Base-by-base conservation (phyloP, 2,113 vertebrate species). In the Bufo bufo region DNA sequence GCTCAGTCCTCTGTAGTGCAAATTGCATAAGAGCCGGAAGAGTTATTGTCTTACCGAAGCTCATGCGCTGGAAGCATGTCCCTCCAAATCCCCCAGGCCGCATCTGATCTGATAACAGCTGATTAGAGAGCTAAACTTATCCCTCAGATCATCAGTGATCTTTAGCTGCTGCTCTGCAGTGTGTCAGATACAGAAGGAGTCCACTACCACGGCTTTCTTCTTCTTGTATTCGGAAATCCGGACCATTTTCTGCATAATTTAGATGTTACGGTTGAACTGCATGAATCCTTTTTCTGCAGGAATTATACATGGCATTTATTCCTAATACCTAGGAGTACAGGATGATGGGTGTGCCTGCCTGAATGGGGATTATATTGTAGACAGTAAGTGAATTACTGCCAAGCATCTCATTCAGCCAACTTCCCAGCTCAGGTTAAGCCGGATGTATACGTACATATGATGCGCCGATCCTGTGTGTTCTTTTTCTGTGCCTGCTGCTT, bases 121-220 rank as follows among this genome's bases (percentile, higher is more conserved):
- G 84, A 85, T 85, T 85, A 77, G 84, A 77, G 84, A 85, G 84
- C 84, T 85, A 75, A 77, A 84, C 43, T 58, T 61, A 85, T 59
- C 84, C 50, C 71, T 47, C 71, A 14, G 71, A 77, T 58, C 72
- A 85, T 85, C 71, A 23, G 52, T 74, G 69, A 63, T 56, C 71
- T 63, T 45, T 75, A 85, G 69, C 84, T 49, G 54, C 56, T 77
- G 69, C 72, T 49, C 66, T 19, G 66, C 81, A 49, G 74, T 6
- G 20, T 58, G 66, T 43, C 6, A 85, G 0, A 71, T 84, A 20
- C 83, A 58, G 43, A 58, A 13, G 8, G 17, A 47, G 63, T 17
- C 16, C 47, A 66, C 20, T 50, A 11, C 69, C 7, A 20, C 6
- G 52, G 19, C n/a, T 0, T 74, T 47, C 4, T 23, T 20, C 16